These are phyloP conservation scores for Porites divaricata DNA, from an alignment of 92 coral and sea anemone species.

Conservation along the genomic window DNA sequence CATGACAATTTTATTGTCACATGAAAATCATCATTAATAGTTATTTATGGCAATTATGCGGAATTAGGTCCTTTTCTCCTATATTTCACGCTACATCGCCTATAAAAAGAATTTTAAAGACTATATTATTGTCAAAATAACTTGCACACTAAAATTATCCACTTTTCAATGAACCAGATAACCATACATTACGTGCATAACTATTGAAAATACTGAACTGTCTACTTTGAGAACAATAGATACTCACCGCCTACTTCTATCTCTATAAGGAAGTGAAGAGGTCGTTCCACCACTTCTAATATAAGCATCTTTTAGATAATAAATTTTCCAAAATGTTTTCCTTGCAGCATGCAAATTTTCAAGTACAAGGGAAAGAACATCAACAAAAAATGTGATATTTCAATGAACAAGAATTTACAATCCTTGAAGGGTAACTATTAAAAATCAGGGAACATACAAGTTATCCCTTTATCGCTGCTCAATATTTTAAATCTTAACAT, in stretches of 20 bases:
- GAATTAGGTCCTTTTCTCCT: background rate
- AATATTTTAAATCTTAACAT: conserved; percentile 39
- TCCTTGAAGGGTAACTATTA: background rate
- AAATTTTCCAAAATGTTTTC: conserved; percentile 1
- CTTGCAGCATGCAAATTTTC: background rate
- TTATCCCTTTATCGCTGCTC: conserved; percentile 10
- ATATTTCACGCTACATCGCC: background rate
- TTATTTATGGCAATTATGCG: background rate
- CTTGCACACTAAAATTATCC: background rate
- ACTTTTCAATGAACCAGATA: background rate
- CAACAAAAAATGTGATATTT: background rate
- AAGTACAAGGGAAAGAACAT: background rate
- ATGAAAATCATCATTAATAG: conserved; percentile 5
- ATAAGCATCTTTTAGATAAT: conserved; percentile 20
- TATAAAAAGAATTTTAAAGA: background rate
- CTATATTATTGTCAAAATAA: background rate
- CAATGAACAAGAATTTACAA: background rate
- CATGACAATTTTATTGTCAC: conserved; percentile 5
- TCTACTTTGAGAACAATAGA: background rate
- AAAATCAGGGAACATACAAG: background rate
- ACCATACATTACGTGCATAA: background rate
- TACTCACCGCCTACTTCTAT: conserved; percentile 52
- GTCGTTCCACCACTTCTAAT: conserved; percentile 36
- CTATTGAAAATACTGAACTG: background rate
- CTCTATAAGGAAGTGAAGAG: conserved; percentile 36